A percentile compares a stretch with the other conserved stretches of the same genome.
phyloP scores from a whole-genome alignment of 2,797 vertebrate species.

The Eulemur mongoz region DNA sequence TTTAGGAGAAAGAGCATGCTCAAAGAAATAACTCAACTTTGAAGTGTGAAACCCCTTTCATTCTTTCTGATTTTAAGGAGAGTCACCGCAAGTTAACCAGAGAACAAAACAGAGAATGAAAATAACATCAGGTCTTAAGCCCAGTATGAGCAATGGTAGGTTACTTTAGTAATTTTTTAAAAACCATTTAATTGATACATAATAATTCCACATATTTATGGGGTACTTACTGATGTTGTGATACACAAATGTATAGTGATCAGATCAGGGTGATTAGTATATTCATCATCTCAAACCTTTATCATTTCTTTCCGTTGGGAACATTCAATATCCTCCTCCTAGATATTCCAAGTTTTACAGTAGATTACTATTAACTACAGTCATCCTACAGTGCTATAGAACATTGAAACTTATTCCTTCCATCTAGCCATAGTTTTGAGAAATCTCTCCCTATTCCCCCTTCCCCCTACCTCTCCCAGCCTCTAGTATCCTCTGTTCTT shows the following conservation, averaged over 20 bases:
- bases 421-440: not conserved
- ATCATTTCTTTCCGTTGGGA: not conserved
- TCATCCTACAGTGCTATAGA: not conserved
- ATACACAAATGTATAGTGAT: not conserved
- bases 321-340: not conserved
- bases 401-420: not conserved
- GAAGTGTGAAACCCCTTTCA: not conserved
- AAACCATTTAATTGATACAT: not conserved
- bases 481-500: not conserved
- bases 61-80: not conserved
- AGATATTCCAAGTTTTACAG: not conserved
- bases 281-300: not conserved
- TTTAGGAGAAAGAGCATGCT: not conserved
- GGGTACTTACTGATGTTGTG: not conserved
- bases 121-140: not conserved
- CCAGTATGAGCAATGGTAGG: not conserved
- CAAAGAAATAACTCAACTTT: not conserved
- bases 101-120: not conserved
- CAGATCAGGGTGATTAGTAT: not conserved
- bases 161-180: not conserved
- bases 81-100: not conserved
- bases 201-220: not conserved
- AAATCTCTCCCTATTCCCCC: not conserved
- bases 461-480: not conserved
- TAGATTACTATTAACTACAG: not conserved